Conservation (phyloP, 2,797 vertebrate species). For the Anolis apletophallus region DNA sequence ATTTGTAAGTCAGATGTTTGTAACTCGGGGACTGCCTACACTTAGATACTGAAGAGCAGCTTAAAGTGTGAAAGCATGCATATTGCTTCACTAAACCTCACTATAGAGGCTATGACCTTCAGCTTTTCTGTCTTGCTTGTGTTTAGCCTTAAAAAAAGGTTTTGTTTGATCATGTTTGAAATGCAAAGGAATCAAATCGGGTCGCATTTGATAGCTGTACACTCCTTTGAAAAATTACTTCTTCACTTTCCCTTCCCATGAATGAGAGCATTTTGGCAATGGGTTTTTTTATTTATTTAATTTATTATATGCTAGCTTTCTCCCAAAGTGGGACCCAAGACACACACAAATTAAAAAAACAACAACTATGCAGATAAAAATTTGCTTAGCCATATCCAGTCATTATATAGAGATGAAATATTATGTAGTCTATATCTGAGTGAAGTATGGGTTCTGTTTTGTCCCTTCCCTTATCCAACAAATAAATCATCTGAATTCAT, state of each 20-base stretch:
- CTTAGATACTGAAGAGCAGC: no score
- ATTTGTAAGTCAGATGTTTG: no score
- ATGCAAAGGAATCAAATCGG: constrained; percentile 64
- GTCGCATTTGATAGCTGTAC: constrained; percentile 63
- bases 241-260: constrained; percentile 24
- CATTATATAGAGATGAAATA: constrained; percentile 72
- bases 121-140: constrained; percentile 51
- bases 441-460: constrained; percentile 62
- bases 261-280: neutral
- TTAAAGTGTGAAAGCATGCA: neutral
- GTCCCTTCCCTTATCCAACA: neutral
- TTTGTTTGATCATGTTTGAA: constrained; percentile 63
- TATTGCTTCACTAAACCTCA: constrained; percentile 48
- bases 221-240: constrained; percentile 63
- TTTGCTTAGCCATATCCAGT: constrained; percentile 60
- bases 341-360: neutral
- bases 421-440: constrained; percentile 64
- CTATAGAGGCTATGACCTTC: constrained; percentile 53
- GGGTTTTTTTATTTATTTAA: no score
- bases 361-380: constrained; percentile 49
- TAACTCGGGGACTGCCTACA: no score
- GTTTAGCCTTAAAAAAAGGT: constrained; percentile 36
- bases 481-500: constrained; percentile 69
- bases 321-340: no score
- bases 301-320: no score